Percentiles rank a stretch among this genome's conserved stretches.
These are phyloP conservation scores for Drosophila lutescens DNA, from an alignment of 2,888 invertebrate genomes.

Conservation along the genomic window DNA sequence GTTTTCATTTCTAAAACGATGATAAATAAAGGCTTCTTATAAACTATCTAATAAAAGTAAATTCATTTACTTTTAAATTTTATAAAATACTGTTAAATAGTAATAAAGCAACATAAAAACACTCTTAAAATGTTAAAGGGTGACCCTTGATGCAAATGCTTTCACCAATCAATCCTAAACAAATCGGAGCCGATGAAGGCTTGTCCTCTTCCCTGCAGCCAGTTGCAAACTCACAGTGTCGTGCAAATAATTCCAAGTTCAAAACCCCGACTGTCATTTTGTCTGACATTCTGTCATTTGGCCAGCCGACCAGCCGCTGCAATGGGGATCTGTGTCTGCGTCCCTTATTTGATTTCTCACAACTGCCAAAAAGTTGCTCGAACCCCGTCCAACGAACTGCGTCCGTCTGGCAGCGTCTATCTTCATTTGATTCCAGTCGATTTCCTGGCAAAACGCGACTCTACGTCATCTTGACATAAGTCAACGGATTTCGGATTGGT, in stretches of 20 bases:
- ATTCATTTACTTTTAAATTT: no score
- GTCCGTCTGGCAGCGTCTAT: slow-evolving; percentile 70
- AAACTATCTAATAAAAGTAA: no score
- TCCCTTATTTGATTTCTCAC: slow-evolving; percentile 75
- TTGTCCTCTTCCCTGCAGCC: slow-evolving; percentile 1
- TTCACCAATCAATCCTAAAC: slow-evolving; percentile 1
- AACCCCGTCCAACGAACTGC: slow-evolving; percentile 31
- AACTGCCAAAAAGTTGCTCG: slow-evolving; percentile 46
- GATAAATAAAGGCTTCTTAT: no score
- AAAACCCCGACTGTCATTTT: slow-evolving; percentile 64
- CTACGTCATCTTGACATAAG: slow-evolving; percentile 75
- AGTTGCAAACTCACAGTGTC: slow-evolving; percentile 47
- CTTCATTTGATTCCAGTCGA: slow-evolving; percentile 78
- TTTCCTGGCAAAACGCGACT: slow-evolving; percentile 69
- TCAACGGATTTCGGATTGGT: slow-evolving; percentile 80
- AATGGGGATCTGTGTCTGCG: slow-evolving; percentile 46
- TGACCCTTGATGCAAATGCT: not conserved
- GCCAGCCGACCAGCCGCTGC: slow-evolving; percentile 13
- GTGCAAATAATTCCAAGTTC: slow-evolving; percentile 79
- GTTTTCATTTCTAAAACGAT: no score
- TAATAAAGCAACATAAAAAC: no score
- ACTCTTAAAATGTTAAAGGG: not conserved
- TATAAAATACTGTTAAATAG: no score
- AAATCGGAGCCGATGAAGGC: not conserved
- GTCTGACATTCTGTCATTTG: slow-evolving; percentile 22